Evolutionary conservation across 2,888 invertebrate genomes (phyloP).

Genomic region (Drosophila ezoana): DNA sequence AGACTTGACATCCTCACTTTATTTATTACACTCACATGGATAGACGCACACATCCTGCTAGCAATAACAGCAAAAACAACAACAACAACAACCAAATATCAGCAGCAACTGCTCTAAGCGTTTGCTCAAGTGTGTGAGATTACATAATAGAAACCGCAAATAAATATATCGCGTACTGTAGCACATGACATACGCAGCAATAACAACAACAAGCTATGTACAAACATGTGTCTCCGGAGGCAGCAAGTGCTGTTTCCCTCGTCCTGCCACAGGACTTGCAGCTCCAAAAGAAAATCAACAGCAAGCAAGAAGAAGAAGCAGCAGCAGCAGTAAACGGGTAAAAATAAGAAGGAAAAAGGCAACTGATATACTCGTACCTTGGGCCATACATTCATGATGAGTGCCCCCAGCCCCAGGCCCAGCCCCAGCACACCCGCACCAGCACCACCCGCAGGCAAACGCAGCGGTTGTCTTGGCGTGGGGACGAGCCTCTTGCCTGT

Average conservation of each 20-base stretch:
- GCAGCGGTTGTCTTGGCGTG: not conserved
- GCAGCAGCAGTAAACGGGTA: conserved; percentile 18
- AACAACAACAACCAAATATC: no score
- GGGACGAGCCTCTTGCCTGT: conserved; percentile 24
- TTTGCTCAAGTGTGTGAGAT: conserved; percentile 57
- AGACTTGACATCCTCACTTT: conserved; percentile 54
- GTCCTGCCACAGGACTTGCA: conserved; percentile 33
- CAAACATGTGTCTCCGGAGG: conserved; percentile 55
- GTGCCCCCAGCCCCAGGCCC: conserved; percentile 16
- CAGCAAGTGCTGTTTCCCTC: conserved; percentile 28
- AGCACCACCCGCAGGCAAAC: conserved; percentile 2
- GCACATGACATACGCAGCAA: conserved; percentile 42
- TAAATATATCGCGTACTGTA: conserved; percentile 65
- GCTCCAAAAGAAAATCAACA: conserved; percentile 34
- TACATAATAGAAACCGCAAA: conserved; percentile 70
- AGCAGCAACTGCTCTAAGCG: conserved; percentile 40
- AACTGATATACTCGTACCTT: conserved; percentile 37
- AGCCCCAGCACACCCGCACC: not conserved
- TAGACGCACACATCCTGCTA: conserved; percentile 30
- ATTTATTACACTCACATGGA: conserved; percentile 47
- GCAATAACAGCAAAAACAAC: conserved; percentile 8
- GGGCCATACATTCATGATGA: conserved; percentile 51
- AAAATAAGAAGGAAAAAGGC: conserved; percentile 28
- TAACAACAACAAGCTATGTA: conserved; percentile 28
- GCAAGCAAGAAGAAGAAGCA: not conserved